Conservation (phyloP, 2,888 invertebrate genomes). For the Tinea pellionella region DNA sequence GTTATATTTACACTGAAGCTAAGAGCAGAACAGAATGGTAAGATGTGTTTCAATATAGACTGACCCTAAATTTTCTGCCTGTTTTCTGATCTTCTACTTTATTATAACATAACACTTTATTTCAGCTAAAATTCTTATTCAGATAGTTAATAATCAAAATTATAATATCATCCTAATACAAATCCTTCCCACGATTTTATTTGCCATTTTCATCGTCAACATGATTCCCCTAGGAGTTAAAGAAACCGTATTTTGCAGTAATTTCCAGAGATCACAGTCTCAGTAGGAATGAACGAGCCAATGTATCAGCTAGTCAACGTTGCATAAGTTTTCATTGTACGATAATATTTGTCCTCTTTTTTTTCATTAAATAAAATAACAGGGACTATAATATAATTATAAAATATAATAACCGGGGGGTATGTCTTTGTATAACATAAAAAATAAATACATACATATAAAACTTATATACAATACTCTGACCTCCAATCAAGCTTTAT, state of each 20-base stretch:
- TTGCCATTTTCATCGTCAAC: conserved; percentile 9
- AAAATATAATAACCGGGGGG: no score
- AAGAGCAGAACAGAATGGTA: no score
- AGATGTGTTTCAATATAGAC: no score
- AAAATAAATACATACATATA: no score
- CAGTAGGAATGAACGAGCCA: conserved; percentile 6
- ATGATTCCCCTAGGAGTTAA: conserved; percentile 4
- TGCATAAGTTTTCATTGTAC: neutral
- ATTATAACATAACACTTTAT: neutral
- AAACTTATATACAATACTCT: no score
- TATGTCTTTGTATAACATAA: no score
- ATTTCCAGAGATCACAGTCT: conserved; percentile 6
- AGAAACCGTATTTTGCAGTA: conserved; percentile 10
- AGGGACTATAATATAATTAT: no score
- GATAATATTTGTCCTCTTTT: neutral
- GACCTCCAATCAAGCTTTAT: no score
- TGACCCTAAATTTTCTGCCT: no score
- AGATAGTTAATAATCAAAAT: neutral
- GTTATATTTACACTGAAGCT: no score
- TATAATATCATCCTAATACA: neutral
- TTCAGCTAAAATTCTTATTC: neutral
- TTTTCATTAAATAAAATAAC: no score
- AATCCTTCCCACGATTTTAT: neutral
- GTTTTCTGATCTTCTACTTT: neutral
- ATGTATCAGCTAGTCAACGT: conserved; percentile 8